Conservation (phyloP, 2,888 invertebrate genomes). For the Spisula solida region DNA sequence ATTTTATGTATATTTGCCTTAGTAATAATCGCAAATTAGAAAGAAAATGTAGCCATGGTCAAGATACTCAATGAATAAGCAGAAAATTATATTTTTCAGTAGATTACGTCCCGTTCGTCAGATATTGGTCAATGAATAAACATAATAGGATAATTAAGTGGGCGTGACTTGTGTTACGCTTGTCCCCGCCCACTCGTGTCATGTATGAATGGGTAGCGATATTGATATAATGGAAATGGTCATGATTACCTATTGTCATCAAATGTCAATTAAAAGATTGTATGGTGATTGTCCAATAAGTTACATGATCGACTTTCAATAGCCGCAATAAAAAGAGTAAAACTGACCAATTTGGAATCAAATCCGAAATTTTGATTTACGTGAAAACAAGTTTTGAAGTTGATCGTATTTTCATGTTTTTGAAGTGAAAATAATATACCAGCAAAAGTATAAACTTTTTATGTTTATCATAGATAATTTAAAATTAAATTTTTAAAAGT, state of each 20-base stretch:
- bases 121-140: slow-evolving; percentile 61
- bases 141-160: slow-evolving; percentile 56
- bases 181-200: slow-evolving; percentile 24
- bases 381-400: not conserved
- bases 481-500: not conserved
- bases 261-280: slow-evolving; percentile 64
- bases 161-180: slow-evolving; percentile 46
- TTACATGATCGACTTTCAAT: slow-evolving; percentile 63
- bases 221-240: slow-evolving; percentile 64
- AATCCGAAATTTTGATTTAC: not conserved
- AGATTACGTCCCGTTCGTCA: slow-evolving; percentile 19
- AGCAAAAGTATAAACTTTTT: not conserved
- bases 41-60: slow-evolving; percentile 27
- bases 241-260: slow-evolving; percentile 66
- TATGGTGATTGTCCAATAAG: slow-evolving; percentile 69
- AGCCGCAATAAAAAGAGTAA: slow-evolving; percentile 36
- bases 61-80: slow-evolving; percentile 24
- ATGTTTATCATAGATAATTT: too few relatives aligned
- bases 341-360: slow-evolving; percentile 23
- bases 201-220: slow-evolving; percentile 50
- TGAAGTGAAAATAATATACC: not conserved
- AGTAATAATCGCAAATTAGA: slow-evolving; percentile 31
- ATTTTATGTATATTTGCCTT: slow-evolving; percentile 46
- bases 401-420: not conserved
- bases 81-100: slow-evolving; percentile 11